phyloP scores from a whole-genome alignment of 2,113 vertebrate genomes.

The Euleptes europaea region DNA sequence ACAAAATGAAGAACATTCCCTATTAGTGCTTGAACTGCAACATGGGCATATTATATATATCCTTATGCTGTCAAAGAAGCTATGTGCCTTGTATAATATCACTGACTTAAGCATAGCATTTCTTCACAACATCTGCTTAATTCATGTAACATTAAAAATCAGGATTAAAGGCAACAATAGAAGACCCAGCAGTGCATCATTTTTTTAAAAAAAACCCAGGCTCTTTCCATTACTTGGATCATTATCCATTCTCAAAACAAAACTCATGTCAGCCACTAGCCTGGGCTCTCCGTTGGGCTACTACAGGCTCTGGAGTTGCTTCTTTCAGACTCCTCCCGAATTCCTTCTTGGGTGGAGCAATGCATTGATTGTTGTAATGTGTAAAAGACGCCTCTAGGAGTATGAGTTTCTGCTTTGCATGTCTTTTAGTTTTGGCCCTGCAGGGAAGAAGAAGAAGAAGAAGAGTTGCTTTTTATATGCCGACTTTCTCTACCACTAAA shows the following conservation, averaged over 20 bases:
- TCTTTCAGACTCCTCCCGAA: background rate
- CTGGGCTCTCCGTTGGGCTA: background rate
- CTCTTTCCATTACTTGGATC: background rate
- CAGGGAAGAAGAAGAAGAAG: too few species aligned
- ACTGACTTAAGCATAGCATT: background rate
- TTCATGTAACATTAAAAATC: background rate
- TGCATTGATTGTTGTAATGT: too few species aligned
- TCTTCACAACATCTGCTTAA: conserved; percentile 10
- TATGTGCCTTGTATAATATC: background rate
- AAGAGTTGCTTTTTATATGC: too few species aligned
- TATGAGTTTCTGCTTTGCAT: too few species aligned
- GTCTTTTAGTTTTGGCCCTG: too few species aligned
- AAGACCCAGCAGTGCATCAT: background rate
- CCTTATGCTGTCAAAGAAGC: conserved; percentile 3
- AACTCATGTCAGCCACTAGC: background rate
- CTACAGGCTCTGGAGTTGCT: background rate
- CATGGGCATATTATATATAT: background rate
- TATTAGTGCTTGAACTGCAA: background rate
- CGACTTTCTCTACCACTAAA: too few species aligned
- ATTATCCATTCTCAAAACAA: background rate
- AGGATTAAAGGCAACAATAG: background rate
- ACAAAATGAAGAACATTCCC: background rate
- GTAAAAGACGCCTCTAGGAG: too few species aligned
- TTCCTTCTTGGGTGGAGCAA: too few species aligned
- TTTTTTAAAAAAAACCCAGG: background rate